Evolutionary conservation across 2,888 invertebrate genomes (phyloP).

Genomic region (Pyrgus malvae): DNA sequence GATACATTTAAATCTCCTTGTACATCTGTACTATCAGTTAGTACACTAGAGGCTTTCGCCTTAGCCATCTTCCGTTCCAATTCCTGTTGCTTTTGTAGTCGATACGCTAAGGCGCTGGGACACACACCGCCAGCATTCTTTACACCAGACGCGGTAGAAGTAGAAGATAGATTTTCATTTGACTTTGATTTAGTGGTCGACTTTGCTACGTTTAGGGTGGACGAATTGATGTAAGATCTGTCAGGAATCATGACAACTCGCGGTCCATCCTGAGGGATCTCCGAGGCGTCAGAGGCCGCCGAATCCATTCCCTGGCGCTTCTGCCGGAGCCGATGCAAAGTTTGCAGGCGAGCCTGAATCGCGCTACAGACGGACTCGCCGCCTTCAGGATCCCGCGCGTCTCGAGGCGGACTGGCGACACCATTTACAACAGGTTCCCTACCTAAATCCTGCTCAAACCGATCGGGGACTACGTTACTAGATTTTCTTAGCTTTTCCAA

Average conservation of each 20-base stretch:
- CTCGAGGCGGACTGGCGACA: too few species aligned
- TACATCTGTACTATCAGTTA: too few species aligned
- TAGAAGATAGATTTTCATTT: not conserved
- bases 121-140: too few species aligned
- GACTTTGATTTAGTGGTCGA: not conserved
- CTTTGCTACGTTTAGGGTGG: too few species aligned
- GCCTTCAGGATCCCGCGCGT: not conserved
- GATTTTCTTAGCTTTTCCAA: not conserved
- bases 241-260: conserved; percentile 6
- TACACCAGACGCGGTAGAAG: not conserved
- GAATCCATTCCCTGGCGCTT: not conserved
- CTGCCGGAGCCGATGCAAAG: not conserved
- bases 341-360: not conserved
- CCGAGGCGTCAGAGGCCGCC: not conserved
- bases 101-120: too few species aligned
- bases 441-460: too few species aligned
- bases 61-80: too few species aligned
- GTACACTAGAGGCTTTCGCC: too few species aligned
- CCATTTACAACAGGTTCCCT: too few species aligned
- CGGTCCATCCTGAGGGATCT: not conserved
- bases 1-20: not conserved
- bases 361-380: not conserved
- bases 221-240: not conserved
- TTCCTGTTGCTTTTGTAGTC: too few species aligned
- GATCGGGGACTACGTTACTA: not conserved